These are phyloP conservation scores for Acanthiza pusilla DNA, from an alignment of 2,797 vertebrate species.

Conservation along the genomic window DNA sequence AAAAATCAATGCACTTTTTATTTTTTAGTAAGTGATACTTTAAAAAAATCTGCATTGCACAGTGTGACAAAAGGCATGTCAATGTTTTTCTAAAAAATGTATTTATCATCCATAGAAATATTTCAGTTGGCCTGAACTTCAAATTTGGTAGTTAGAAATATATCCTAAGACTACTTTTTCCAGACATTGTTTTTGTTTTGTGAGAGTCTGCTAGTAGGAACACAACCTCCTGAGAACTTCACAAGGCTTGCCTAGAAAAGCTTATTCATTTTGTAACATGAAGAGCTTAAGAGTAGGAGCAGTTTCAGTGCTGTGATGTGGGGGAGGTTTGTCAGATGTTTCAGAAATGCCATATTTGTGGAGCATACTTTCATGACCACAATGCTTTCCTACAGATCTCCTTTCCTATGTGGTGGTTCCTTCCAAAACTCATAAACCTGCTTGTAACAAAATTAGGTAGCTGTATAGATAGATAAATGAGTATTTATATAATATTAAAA, in stretches of 20 bases:
- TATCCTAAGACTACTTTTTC: background rate
- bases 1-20: background rate
- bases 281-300: background rate
- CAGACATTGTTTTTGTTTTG: slow-evolving; percentile 3
- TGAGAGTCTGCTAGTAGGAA: background rate
- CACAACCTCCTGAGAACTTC: background rate
- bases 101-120: background rate
- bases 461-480: background rate
- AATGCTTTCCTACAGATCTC: background rate
- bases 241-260: background rate
- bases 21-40: background rate
- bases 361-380: background rate
- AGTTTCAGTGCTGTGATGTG: background rate
- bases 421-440: slow-evolving; percentile 15
- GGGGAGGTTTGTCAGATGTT: background rate
- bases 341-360: background rate
- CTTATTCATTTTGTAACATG: slow-evolving; percentile 1
- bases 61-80: background rate
- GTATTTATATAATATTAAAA: background rate
- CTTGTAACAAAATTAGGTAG: slow-evolving; percentile 3
- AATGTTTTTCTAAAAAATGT: background rate
- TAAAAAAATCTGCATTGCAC: background rate
- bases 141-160: background rate
- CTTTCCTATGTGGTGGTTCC: background rate
- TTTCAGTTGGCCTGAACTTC: background rate